Base-by-base conservation (phyloP, 1,140 invertebrate species). In the Marisa cornuarietis region DNA sequence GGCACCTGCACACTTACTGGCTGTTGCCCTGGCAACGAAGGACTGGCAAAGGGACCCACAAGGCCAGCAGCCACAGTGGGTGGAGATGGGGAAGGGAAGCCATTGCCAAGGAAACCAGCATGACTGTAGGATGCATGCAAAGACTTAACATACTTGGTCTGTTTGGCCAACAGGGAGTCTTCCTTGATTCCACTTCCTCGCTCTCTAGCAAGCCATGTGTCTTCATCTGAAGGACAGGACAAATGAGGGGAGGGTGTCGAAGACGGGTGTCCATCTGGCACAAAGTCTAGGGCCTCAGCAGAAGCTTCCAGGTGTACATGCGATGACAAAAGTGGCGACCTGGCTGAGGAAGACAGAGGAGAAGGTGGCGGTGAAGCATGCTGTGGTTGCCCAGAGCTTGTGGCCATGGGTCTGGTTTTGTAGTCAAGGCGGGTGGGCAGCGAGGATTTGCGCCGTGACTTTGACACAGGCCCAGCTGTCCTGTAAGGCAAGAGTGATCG, bases 401-500 rank as follows among this genome's bases (percentile, higher is more conserved):
- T 31, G 22, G 65, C n/a, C 13, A 31, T 24, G 65, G 65, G 11
- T n/a, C 65, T n/a, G 26, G 22, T 31, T 31, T 68, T 31, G 26
- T 68, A 22, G 22, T 68, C 26, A 51, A 68, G 42, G 16, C 81
- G 81, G n/a, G 81, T 71, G 24, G 85, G 84, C 31, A 81, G 79
- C n/a, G 82, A 78, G n/a, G 85, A 76, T 71, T 87, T 87, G 42
- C 85, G 78, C n/a, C 84, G 83, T 11, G 84, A 85, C 69, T 83
- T 85, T 16, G 62, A 24, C 0, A 65, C 71, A 7, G 79, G 68
- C 16, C 76, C 78, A 20, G 83, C 82, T 49, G 76, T 83, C 42
- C 69, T 72, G 49, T 76, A 66, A 18, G 84, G 79, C 61, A 88
- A 73, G 22, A 86, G 80, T 18, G 80, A 81, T 54, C 83, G 78